A percentile compares a stretch with the other conserved stretches of the same genome.
Evolutionary conservation across 37 sponge, comb jelly and placozoan genomes (phyloP).

Genomic region (Lycopodina hypogea): DNA sequence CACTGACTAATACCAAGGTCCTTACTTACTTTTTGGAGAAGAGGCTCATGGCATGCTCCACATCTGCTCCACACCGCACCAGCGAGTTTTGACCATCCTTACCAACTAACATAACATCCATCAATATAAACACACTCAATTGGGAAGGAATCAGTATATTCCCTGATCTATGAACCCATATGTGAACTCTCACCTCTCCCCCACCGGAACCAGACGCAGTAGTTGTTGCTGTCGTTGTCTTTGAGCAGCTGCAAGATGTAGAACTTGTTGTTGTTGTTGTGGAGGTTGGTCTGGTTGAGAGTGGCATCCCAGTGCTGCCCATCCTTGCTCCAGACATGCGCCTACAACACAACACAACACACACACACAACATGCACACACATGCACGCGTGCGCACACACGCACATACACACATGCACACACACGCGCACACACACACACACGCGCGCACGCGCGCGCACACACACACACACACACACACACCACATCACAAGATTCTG

Average conservation of each 20-base stretch:
- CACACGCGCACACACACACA: constrained; percentile 9
- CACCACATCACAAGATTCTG: neutral
- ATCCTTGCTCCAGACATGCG: constrained; percentile 74
- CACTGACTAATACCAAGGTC: too few species aligned
- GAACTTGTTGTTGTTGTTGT: constrained; percentile 93
- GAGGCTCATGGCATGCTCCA: constrained; percentile 59
- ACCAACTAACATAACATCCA: constrained; percentile 66
- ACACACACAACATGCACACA: neutral
- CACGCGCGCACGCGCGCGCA: neutral
- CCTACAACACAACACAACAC: constrained; percentile 42
- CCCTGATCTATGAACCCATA: too few species aligned
- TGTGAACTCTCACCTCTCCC: constrained; percentile 66
- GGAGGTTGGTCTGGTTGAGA: constrained; percentile 90
- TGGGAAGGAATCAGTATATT: too few species aligned
- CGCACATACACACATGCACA: neutral
- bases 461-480: neutral
- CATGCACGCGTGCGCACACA: neutral
- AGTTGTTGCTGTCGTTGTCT: constrained; percentile 35
- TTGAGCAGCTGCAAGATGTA: constrained; percentile 84
- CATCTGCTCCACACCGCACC: constrained; percentile 48
- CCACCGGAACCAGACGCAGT: constrained; percentile 86
- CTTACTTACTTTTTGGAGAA: constrained; percentile 84
- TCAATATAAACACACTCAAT: too few species aligned
- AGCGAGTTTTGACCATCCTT: constrained; percentile 69
- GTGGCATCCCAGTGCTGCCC: constrained; percentile 78